These are phyloP conservation scores for Anthophora plumipes DNA, from an alignment of 2,888 invertebrate genomes.

Conservation along the genomic window DNA sequence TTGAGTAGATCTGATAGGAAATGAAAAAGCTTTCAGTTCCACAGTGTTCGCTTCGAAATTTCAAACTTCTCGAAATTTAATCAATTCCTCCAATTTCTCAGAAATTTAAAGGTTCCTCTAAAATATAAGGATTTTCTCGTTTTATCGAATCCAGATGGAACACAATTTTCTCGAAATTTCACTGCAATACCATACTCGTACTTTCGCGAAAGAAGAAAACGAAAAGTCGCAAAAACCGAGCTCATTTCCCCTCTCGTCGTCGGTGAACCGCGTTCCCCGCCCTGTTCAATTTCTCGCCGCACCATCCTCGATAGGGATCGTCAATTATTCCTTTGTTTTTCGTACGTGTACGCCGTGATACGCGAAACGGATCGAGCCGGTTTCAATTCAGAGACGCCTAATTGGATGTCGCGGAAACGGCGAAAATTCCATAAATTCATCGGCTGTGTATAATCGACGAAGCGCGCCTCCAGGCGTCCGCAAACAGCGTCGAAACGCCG, in stretches of 20 bases:
- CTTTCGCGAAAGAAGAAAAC: not conserved
- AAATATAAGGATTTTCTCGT: no score
- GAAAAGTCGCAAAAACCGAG: not conserved
- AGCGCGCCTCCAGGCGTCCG: slow-evolving; percentile 33
- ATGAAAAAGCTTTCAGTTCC: no score
- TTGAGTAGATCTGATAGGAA: no score
- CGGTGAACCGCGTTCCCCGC: not conserved
- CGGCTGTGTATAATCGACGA: slow-evolving; percentile 61
- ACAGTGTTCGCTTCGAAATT: no score
- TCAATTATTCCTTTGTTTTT: slow-evolving; percentile 34
- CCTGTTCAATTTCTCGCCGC: not conserved
- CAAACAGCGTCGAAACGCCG: slow-evolving; percentile 57
- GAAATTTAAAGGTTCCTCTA: no score
- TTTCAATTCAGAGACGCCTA: not conserved
- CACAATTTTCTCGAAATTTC: no score
- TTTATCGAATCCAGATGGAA: no score
- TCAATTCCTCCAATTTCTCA: no score
- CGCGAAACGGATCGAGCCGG: slow-evolving; percentile 6
- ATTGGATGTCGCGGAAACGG: slow-evolving; percentile 7
- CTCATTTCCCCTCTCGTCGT: not conserved
- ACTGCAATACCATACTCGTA: no score
- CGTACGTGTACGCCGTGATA: not conserved
- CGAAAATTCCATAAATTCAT: slow-evolving; percentile 54
- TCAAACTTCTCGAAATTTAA: no score
- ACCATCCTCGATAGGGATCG: not conserved